Evolutionary conservation across 2,113 vertebrate species (phyloP).

Genomic region (Crypturellus undulatus): DNA sequence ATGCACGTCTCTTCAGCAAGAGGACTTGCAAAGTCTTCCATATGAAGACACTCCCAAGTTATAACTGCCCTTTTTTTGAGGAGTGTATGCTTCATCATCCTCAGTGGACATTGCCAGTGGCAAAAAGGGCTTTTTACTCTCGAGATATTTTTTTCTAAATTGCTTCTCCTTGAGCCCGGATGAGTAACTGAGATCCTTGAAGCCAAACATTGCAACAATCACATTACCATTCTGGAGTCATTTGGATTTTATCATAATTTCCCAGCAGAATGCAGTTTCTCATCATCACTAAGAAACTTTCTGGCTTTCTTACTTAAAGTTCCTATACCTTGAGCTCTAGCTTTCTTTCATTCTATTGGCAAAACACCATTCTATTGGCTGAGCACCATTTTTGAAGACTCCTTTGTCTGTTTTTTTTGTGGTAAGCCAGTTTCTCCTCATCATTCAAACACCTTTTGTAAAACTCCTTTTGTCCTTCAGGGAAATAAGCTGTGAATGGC

Average conservation of each 20-base stretch:
- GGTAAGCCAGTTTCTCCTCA: background rate
- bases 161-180: background rate
- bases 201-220: background rate
- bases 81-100: background rate
- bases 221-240: background rate
- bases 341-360: background rate
- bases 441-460: background rate
- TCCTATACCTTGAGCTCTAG: background rate
- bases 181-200: background rate
- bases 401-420: background rate
- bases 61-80: background rate
- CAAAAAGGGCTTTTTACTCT: background rate
- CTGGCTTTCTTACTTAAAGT: background rate
- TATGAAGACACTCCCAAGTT: background rate
- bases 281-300: background rate
- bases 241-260: background rate
- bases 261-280: background rate
- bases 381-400: background rate
- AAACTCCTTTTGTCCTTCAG: background rate
- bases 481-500: background rate
- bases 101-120: rapidly evolving
- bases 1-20: background rate
- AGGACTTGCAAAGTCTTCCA: background rate
- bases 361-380: too few species aligned
- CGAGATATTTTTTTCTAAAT: background rate